Evolutionary conservation across 2,888 invertebrate genomes (phyloP).

Genomic region (Cheilosia soror): DNA sequence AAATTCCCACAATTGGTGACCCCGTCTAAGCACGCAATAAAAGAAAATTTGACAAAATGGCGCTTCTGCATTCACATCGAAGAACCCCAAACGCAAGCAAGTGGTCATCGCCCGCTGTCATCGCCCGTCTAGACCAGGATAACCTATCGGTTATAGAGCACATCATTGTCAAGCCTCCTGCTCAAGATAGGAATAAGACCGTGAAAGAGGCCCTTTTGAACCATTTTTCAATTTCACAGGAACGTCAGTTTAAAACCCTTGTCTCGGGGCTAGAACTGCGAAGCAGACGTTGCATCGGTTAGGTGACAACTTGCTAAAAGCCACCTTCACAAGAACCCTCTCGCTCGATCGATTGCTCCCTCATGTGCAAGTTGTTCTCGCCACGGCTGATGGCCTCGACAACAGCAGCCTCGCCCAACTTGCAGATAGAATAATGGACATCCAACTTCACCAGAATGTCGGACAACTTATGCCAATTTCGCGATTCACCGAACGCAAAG

Average conservation of each 20-base stretch:
- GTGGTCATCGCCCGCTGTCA: conserved; percentile 16
- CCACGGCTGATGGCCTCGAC: conserved; percentile 30
- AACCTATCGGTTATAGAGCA: conserved; percentile 38
- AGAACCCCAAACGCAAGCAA: not conserved
- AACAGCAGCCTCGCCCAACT: conserved; percentile 34
- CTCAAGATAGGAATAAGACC: conserved; percentile 24
- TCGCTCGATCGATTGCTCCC: conserved; percentile 19
- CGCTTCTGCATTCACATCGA: not conserved
- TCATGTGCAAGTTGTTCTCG: conserved; percentile 20
- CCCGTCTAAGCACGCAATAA: not conserved
- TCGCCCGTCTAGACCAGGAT: conserved; percentile 43
- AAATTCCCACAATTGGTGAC: not conserved
- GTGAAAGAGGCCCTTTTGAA: conserved; percentile 40
- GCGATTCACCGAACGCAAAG: conserved; percentile 2
- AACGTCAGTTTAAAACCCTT: conserved; percentile 33
- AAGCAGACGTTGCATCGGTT: conserved; percentile 26
- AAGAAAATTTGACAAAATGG: not conserved
- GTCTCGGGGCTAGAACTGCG: conserved; percentile 29
- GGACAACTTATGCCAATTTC: conserved; percentile 19
- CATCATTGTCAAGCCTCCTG: conserved; percentile 27
- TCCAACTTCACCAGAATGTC: conserved; percentile 12
- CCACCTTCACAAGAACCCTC: conserved; percentile 17
- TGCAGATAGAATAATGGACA: conserved; percentile 31
- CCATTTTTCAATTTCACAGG: conserved; percentile 31
- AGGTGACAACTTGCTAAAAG: conserved; percentile 21